Evolutionary conservation across 2,888 invertebrate genomes (phyloP).

Genomic region (Pocota personata): DNA sequence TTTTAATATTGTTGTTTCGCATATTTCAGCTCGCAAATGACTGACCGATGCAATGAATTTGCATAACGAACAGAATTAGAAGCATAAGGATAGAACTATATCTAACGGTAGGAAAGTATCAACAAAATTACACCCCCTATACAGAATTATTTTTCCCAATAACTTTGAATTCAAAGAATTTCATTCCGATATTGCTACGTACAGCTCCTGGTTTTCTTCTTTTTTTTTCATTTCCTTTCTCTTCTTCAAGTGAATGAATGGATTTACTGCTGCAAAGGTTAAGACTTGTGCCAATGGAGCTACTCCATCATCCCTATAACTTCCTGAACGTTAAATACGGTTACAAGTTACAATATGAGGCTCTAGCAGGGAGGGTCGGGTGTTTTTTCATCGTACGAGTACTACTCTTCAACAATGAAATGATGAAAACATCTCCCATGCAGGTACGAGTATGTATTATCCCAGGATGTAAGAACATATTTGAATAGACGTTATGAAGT

Average conservation of each 20-base stretch:
- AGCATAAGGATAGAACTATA: background rate
- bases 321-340: slow-evolving; percentile 2
- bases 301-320: background rate
- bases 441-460: slow-evolving; percentile 76
- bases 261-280: slow-evolving; percentile 31
- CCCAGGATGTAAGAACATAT: slow-evolving; percentile 74
- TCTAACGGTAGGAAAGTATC: background rate
- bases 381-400: background rate
- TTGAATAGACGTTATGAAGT: slow-evolving; percentile 76
- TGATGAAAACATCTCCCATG: slow-evolving; percentile 68
- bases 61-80: slow-evolving; percentile 1
- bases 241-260: slow-evolving; percentile 4
- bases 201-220: background rate
- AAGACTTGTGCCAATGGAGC: slow-evolving; percentile 26
- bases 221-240: background rate
- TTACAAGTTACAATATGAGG: slow-evolving; percentile 32
- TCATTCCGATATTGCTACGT: slow-evolving; percentile 1
- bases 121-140: background rate
- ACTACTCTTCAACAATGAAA: slow-evolving; percentile 46
- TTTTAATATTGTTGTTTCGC: background rate
- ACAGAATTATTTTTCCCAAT: slow-evolving; percentile 6
- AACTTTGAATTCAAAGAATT: background rate
- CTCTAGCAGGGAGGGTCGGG: background rate
- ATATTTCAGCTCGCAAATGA: background rate
- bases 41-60: background rate